A percentile compares a stretch with the other conserved stretches of the same genome.
Evolutionary conservation across 2,888 invertebrate genomes (phyloP).

Genomic region (Sphaeridia pumilis): DNA sequence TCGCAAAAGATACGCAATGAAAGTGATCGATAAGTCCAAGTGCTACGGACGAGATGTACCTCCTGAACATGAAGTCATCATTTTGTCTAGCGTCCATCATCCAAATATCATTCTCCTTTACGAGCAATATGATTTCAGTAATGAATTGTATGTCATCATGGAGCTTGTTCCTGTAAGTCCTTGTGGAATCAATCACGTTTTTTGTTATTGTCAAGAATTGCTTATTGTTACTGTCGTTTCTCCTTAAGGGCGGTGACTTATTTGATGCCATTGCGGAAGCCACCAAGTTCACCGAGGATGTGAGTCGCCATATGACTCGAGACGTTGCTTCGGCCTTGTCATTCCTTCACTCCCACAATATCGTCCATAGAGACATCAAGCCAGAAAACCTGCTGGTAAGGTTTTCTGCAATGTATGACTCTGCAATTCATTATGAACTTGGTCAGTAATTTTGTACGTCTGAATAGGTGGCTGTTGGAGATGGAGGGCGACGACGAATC

Average conservation of each 20-base stretch:
- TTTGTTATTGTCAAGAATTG: too few species aligned
- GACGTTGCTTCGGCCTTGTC: conserved; percentile 84
- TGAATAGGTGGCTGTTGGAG: conserved; percentile 42
- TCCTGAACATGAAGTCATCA: conserved; percentile 75
- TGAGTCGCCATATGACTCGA: conserved; percentile 81
- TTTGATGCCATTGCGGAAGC: conserved; percentile 92
- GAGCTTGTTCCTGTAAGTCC: conserved; percentile 82
- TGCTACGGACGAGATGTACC: conserved; percentile 73
- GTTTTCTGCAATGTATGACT: too few species aligned
- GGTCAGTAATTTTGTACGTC: too few species aligned
- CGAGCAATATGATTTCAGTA: conserved; percentile 76
- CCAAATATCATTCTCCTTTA: conserved; percentile 86
- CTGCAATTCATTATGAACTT: conserved; percentile 4
- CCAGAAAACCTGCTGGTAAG: conserved; percentile 92
- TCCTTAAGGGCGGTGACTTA: conserved; percentile 96
- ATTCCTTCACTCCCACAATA: conserved; percentile 84
- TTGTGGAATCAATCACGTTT: too few species aligned
- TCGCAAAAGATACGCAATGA: conserved; percentile 70
- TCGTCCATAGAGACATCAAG: conserved; percentile 97
- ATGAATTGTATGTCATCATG: conserved; percentile 84
- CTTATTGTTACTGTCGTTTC: too few species aligned
- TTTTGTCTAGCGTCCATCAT: conserved; percentile 79
- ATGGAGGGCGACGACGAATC: conserved; percentile 47
- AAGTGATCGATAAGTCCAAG: conserved; percentile 91
- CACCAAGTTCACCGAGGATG: conserved; percentile 85